A percentile compares a stretch with the other conserved stretches of the same genome.
Conservation (phyloP, 2,888 invertebrate genomes). For the Caenorhabditis sp. region DNA sequence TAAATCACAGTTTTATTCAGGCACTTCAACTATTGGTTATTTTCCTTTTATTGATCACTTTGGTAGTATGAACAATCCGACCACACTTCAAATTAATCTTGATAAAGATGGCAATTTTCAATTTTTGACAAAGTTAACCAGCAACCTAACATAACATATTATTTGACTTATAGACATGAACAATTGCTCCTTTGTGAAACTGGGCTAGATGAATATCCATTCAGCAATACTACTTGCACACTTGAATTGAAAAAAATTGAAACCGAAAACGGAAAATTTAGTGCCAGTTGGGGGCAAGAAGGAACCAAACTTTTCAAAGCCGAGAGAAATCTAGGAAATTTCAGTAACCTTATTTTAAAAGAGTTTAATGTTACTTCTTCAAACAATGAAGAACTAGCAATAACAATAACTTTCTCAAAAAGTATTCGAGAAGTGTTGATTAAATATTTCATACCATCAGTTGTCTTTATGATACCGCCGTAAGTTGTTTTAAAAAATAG, state of each 20-base stretch:
- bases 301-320: background rate
- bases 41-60: too few relatives aligned
- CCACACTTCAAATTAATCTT: too few relatives aligned
- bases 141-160: background rate
- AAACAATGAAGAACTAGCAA: background rate
- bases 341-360: background rate
- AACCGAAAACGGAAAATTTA: background rate
- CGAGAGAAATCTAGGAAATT: background rate
- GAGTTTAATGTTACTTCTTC: too few relatives aligned
- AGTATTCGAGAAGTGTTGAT: slow-evolving; percentile 17
- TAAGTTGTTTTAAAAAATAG: slow-evolving; percentile 21
- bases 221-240: slow-evolving; percentile 64
- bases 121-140: slow-evolving; percentile 20
- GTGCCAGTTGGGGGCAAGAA: background rate
- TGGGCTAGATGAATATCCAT: slow-evolving; percentile 37
- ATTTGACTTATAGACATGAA: slow-evolving; percentile 44
- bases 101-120: slow-evolving; percentile 20
- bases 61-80: too few relatives aligned
- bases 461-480: slow-evolving; percentile 70
- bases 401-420: slow-evolving; percentile 6
- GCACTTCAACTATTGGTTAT: too few relatives aligned
- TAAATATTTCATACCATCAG: slow-evolving; percentile 27
- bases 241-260: slow-evolving; percentile 23
- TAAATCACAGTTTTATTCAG: too few relatives aligned
- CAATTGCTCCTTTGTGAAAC: slow-evolving; percentile 51